phyloP scores from a whole-genome alignment of 1,140 invertebrate species.

The Mylabris phalerata region DNA sequence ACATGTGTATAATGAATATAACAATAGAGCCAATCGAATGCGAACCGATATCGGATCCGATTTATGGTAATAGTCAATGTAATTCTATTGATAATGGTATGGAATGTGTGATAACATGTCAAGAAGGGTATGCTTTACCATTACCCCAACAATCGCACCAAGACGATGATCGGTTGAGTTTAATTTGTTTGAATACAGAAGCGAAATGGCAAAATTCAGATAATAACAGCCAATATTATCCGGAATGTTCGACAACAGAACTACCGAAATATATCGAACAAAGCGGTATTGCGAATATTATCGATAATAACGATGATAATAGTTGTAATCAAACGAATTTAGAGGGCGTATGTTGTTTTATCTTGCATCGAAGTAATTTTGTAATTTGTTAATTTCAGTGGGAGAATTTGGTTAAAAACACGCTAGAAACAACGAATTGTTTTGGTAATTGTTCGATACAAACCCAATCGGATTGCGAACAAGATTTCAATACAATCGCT shows the following conservation, averaged over 20 bases:
- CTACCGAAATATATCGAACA: conserved; percentile 26
- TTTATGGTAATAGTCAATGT: conserved; percentile 54
- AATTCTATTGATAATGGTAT: conserved; percentile 41
- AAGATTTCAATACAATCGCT: conserved; percentile 31
- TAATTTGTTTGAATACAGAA: conserved; percentile 32
- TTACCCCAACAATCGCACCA: conserved; percentile 34
- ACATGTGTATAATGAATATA: conserved; percentile 53
- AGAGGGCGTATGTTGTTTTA: no score
- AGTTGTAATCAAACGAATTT: no score
- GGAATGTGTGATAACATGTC: conserved; percentile 52
- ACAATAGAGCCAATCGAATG: conserved; percentile 58
- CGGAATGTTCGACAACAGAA: conserved; percentile 49
- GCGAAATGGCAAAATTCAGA: conserved; percentile 37
- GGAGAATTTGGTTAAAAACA: conserved; percentile 24
- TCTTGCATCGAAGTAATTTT: neutral
- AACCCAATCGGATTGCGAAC: conserved; percentile 38
- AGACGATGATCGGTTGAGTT: conserved; percentile 22
- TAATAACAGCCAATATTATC: conserved; percentile 28
- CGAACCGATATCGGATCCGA: conserved; percentile 47
- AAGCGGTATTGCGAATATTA: conserved; percentile 17
- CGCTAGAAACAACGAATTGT: conserved; percentile 22
- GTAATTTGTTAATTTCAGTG: conserved; percentile 23
- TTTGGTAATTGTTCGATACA: conserved; percentile 26
- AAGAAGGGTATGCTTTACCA: conserved; percentile 55
- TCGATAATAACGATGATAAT: no score